These are phyloP conservation scores for Streptopelia turtur DNA, from an alignment of 2,797 vertebrate species.

Conservation along the genomic window DNA sequence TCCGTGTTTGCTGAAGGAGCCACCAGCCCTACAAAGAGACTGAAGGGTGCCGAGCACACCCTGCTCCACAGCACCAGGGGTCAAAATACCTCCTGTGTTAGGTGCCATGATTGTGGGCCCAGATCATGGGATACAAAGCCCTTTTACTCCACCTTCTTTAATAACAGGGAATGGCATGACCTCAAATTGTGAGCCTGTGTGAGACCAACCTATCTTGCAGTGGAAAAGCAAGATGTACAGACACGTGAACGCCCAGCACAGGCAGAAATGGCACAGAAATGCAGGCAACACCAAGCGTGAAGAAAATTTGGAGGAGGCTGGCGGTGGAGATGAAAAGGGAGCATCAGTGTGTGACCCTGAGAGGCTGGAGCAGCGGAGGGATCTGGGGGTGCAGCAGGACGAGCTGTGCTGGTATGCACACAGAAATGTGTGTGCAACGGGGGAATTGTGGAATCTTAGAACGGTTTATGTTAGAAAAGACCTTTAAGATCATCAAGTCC, in stretches of 20 bases:
- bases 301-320: not conserved
- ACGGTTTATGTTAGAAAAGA: no score
- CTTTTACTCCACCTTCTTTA: not conserved
- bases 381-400: not conserved
- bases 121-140: accelerated
- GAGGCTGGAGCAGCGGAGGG: not conserved
- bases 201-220: accelerated
- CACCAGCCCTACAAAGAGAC: not conserved
- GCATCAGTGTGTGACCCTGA: accelerated
- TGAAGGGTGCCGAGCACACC: not conserved
- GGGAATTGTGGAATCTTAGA: no score
- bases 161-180: not conserved
- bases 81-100: not conserved
- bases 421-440: no score
- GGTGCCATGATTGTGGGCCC: accelerated
- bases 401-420: no score
- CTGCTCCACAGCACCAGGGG: not conserved
- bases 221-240: accelerated
- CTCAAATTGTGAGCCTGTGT: not conserved
- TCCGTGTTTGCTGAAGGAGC: not conserved
- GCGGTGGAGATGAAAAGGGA: not conserved
- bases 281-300: not conserved
- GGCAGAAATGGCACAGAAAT: not conserved
- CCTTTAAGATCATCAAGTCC: no score
- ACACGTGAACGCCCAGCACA: accelerated